These are phyloP conservation scores for Sakesphorus luctuosus DNA, from an alignment of 2,113 vertebrate genomes.

Conservation along the genomic window DNA sequence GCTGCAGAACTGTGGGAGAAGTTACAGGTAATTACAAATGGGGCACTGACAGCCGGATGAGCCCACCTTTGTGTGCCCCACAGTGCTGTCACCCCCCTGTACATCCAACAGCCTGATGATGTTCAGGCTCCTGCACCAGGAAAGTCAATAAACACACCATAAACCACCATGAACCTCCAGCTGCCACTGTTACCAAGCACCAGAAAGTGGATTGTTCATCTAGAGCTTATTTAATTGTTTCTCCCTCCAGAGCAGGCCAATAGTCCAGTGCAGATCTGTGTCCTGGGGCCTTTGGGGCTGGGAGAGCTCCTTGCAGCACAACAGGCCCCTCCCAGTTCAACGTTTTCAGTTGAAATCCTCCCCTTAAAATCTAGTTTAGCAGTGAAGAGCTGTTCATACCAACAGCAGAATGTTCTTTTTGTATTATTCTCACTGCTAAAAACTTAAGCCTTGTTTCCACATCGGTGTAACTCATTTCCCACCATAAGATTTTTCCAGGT, in stretches of 20 bases:
- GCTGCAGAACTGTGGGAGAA: not conserved
- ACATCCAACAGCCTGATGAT: not conserved
- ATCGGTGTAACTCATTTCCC: not conserved
- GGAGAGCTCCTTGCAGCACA: not conserved
- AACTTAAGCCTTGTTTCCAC: not conserved
- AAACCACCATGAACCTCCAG: not conserved
- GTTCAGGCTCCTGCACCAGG: not conserved
- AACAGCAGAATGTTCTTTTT: not conserved
- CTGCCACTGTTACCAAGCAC: not conserved
- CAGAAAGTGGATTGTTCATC: not conserved
- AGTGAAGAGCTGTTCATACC: accelerated
- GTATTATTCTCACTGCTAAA: not conserved
- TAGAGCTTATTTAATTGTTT: not conserved
- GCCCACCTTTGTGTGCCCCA: not conserved
- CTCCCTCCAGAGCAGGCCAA: not conserved
- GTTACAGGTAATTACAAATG: not conserved
- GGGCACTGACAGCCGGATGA: not conserved
- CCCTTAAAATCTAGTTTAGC: not conserved
- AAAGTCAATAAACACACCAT: not conserved
- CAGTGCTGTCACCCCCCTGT: not conserved
- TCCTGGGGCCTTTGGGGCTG: not conserved
- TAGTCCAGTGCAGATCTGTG: not conserved
- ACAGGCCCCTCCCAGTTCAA: not conserved
- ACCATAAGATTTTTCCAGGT: not conserved
- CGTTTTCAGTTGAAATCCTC: not conserved